Percentiles rank a stretch among this genome's conserved stretches.
Evolutionary conservation across 2,888 invertebrate species (phyloP).

Genomic region (Aricia artaxerxes): DNA sequence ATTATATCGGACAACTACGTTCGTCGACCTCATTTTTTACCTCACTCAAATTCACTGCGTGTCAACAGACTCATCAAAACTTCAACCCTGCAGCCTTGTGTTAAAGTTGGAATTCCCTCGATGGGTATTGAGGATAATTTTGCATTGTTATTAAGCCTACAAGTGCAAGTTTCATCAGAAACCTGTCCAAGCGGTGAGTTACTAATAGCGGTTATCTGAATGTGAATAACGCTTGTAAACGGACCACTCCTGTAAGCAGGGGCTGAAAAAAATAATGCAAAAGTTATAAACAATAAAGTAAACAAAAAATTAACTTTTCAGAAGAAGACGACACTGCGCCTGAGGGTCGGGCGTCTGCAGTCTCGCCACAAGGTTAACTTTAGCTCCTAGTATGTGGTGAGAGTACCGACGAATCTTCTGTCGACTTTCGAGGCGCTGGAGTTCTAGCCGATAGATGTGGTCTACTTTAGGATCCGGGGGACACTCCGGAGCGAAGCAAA

Average conservation of each 20-base stretch:
- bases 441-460: no score
- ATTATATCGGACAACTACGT: slow-evolving; percentile 50
- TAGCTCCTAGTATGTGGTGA: no score
- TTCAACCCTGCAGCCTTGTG: slow-evolving; percentile 9
- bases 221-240: not conserved
- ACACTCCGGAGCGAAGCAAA: no score
- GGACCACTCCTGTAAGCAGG: not conserved
- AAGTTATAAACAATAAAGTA: no score
- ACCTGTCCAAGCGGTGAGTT: slow-evolving; percentile 41
- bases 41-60: slow-evolving; percentile 42
- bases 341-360: no score
- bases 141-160: slow-evolving; percentile 37
- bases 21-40: slow-evolving; percentile 48
- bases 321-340: no score
- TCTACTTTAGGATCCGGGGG: no score
- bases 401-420: no score
- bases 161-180: slow-evolving; percentile 39
- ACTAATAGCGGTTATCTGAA: slow-evolving; percentile 39
- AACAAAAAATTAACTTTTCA: no score
- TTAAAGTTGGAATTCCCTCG: slow-evolving; percentile 22
- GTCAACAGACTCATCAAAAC: slow-evolving; percentile 22
- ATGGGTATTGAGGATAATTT: slow-evolving; percentile 36
- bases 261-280: no score
- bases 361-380: no score
- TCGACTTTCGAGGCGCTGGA: no score